Evolutionary conservation across 2,113 vertebrate species (phyloP).

Genomic region (Nesoenas mayeri): DNA sequence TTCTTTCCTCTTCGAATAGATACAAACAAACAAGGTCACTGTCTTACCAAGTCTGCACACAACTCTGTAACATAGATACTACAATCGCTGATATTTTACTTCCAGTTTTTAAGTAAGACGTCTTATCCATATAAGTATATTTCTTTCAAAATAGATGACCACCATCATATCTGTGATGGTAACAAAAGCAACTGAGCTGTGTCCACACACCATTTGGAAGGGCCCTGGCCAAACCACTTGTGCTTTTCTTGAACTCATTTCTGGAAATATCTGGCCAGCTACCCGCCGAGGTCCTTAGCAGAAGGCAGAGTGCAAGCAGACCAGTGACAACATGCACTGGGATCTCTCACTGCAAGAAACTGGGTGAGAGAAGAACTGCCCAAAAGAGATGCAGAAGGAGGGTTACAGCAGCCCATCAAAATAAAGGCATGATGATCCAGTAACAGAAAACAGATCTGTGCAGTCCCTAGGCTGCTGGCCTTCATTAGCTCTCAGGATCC

Average conservation of each 20-base stretch:
- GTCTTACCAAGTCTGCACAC: not conserved
- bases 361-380: not conserved
- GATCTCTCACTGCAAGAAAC: not conserved
- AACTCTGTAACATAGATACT: not conserved
- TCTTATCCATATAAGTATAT: not conserved
- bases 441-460: not conserved
- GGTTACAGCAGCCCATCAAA: not conserved
- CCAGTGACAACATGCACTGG: not conserved
- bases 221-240: rapidly evolving
- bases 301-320: not conserved
- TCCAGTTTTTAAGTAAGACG: not conserved
- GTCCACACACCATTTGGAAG: not conserved
- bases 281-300: not conserved
- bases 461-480: not conserved
- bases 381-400: not conserved
- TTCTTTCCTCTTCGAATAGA: not conserved
- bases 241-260: not conserved
- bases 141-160: not conserved
- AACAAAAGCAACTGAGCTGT: not conserved
- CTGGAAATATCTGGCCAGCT: not conserved
- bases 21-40: not conserved
- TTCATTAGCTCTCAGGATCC: not conserved
- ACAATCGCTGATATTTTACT: not conserved
- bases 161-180: not conserved
- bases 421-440: not conserved